Percentiles rank a stretch among this genome's conserved stretches.
Conservation (phyloP, 2,888 invertebrate genomes). For the Bembecia ichneumoniformis region DNA sequence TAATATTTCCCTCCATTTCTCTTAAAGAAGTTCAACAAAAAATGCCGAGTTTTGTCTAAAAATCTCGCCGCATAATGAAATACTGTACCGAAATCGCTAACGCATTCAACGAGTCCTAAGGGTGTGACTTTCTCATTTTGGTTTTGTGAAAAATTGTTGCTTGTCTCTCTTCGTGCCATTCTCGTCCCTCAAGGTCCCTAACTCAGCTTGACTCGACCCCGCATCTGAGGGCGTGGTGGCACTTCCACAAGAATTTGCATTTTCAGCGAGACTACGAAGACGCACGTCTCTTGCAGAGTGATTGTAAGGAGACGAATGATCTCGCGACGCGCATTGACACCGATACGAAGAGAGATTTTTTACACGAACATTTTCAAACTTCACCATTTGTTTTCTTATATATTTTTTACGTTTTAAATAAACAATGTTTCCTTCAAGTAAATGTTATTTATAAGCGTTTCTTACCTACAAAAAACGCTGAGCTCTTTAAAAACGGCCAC, state of each 20-base stretch:
- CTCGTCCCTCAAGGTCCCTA: conserved; percentile 33
- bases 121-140: conserved; percentile 61
- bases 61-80: conserved; percentile 39
- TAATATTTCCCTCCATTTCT: no score
- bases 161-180: conserved; percentile 17
- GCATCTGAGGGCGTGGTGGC: conserved; percentile 54
- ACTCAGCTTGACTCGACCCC: conserved; percentile 33
- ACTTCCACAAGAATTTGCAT: conserved; percentile 63
- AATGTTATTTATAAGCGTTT: no score
- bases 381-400: background rate
- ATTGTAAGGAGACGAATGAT: conserved; percentile 61
- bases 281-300: conserved; percentile 59
- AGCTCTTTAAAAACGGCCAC: conserved; percentile 7
- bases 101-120: conserved; percentile 37
- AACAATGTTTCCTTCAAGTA: background rate
- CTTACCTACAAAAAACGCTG: no score
- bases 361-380: conserved; percentile 8
- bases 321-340: conserved; percentile 26
- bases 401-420: background rate
- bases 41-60: conserved; percentile 10
- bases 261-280: conserved; percentile 63
- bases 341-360: conserved; percentile 20
- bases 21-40: no score
- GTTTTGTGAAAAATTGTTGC: conserved; percentile 62
- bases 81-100: conserved; percentile 30